Conservation (phyloP, 2,797 vertebrate genomes). For the Chiroxiphia lanceolata region DNA sequence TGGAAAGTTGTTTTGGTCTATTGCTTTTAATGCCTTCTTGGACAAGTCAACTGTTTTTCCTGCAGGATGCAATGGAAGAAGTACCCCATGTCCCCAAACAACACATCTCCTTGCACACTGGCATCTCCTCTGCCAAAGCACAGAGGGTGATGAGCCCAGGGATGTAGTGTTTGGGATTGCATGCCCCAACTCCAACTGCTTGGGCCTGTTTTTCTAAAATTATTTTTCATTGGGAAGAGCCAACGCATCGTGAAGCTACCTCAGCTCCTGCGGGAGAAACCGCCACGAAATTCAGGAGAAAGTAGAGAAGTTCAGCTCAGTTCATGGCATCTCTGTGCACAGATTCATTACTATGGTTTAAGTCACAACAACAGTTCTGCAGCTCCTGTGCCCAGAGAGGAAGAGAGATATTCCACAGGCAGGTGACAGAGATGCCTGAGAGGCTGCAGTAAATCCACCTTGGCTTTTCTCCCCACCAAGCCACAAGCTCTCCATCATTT, state of each 20-base stretch:
- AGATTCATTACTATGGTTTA: background rate
- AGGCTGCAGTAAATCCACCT: background rate
- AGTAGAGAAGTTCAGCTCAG: background rate
- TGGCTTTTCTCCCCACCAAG: background rate
- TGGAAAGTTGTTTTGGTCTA: background rate
- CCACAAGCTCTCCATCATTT: background rate
- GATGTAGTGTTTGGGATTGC: background rate
- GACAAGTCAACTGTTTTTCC: background rate
- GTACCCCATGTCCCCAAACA: background rate
- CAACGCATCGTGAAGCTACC: background rate
- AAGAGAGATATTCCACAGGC: background rate
- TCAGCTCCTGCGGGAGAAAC: background rate
- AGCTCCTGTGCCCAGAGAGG: background rate
- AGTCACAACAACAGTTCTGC: background rate
- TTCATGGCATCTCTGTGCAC: background rate
- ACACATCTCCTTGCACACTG: background rate
- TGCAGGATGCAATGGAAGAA: background rate
- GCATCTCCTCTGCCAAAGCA: background rate
- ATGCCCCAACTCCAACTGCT: background rate
- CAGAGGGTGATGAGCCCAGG: fast-evolving
- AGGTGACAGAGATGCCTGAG: background rate
- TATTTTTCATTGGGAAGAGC: background rate
- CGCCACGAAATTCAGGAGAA: background rate
- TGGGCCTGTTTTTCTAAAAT: background rate
- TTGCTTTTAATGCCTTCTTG: background rate